Base-by-base conservation (phyloP, 1,140 invertebrate genomes). In the Drosophila saltans region DNA sequence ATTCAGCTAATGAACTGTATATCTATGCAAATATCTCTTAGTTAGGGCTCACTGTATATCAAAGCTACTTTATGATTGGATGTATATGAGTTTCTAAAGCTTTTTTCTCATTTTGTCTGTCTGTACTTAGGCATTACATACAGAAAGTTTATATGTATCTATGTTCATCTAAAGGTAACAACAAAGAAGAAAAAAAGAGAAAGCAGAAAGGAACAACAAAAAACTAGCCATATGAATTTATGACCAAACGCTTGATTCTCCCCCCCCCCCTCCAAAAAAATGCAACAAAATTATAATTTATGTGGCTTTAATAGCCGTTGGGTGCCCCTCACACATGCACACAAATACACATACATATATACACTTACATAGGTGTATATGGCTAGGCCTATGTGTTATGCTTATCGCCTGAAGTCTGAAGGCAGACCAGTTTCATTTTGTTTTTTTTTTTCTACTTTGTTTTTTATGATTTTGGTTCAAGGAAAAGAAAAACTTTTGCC, bases 201-300 rank as follows among this genome's bases (percentile, higher is more conserved):
- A 36, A 66, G 33, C 16, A 60, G 71, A 82, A 41, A 66, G 52
- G 65, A 80, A 75, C 48, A 69, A 81, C 28, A 65, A 61, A 62
- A 74, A 88, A 89, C 83, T 88, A 88, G 83, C 80, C 80, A 89
- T 89, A 88, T 89, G 83, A 88, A 88, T 88, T 88, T 88, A 88
- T 88, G 80, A 74, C 56, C 73, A 71, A 7, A 7, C n/a, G 7
- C n/a, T 64, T 59, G 62, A 40, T 24, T n/a, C 1, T 36, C 56
- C 41, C 43, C 33, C 56, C 41, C 43, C 33, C 55, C 57, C 55
- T 58, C 57, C n/a, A 33, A 75, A 40, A n/a, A 39, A 57, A 69
- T 89, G 84, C 84, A 89, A 84, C 84, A 89, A 89, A 86, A 89
- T 89, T 89, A 89, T 89, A 89, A 89, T 89, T 89, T 89, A 89